Conservation (phyloP, 2,888 invertebrate genomes). For the Abrostola triplasia region DNA sequence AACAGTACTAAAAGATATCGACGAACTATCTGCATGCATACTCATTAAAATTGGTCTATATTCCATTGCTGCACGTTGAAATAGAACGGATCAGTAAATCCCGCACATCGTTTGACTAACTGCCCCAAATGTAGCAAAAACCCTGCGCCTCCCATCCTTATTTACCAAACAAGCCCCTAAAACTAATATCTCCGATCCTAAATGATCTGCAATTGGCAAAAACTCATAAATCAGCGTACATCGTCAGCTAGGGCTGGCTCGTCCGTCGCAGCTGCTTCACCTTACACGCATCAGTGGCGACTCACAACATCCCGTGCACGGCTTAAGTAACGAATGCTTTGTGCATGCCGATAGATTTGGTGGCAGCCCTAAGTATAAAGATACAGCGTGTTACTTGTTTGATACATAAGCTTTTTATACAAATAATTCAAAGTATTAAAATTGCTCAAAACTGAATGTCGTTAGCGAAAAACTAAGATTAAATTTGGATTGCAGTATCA, state of each 20-base stretch:
- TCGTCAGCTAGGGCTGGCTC: conserved; percentile 48
- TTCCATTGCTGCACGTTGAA: no score
- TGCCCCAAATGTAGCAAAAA: conserved; percentile 23
- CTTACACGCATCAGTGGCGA: conserved; percentile 83
- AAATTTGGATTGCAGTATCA: no score
- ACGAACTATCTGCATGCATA: not conserved
- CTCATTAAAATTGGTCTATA: not conserved
- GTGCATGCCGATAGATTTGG: conserved; percentile 84
- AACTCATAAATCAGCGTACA: conserved; percentile 60
- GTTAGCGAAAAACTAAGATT: no score
- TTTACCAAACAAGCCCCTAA: conserved; percentile 42
- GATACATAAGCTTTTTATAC: not conserved
- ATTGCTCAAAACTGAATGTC: no score
- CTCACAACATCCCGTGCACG: conserved; percentile 77
- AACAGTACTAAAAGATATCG: conserved; percentile 6
- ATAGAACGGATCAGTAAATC: no score
- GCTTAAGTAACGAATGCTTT: conserved; percentile 84
- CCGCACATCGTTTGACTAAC: not conserved
- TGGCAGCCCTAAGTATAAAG: conserved; percentile 50
- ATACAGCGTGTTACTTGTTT: conserved; percentile 43
- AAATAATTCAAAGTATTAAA: not conserved
- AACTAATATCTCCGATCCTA: conserved; percentile 41
- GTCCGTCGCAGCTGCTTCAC: conserved; percentile 77
- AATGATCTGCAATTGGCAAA: conserved; percentile 54
- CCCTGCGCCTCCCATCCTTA: conserved; percentile 22